Evolutionary conservation across 2,113 vertebrate species (phyloP), one percentile per base, ranked within the genome.

Genomic region (Misgurnus mizolepis): DNA sequence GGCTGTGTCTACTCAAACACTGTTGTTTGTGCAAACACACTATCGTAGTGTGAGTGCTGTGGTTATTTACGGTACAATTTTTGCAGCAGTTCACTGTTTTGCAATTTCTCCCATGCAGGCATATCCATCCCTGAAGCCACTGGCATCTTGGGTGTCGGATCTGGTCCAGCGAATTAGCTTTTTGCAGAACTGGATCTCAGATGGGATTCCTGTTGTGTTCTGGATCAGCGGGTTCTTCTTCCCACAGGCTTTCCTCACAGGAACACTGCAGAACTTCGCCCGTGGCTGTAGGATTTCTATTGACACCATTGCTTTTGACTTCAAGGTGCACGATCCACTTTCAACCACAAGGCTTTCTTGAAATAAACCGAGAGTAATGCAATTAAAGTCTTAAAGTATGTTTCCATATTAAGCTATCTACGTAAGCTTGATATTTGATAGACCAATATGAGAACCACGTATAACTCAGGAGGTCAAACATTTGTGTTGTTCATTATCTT

Each of bases 161-260:
- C 88, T 97, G 81, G 89, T 95, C 68, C 92, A 94, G 87, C 90
- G 95, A 80, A 92, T 95, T 64, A 61, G 86, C 68, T 98, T 96
- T 86, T 67, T 97, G 69, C 84, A 94, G 64, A 82, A 50, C 47
- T 98, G 96, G 95, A 95, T 96, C 87, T 60, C 64, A 12, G 50
- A 86, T 0, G 95, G 96, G 55, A 93, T 94, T 80, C 97, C 96
- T 0, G 76, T 93, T 0, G 94, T 95, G 12, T 97, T 96, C 92
- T 98, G 96, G 96, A 97, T 97, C 87, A 96, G 95, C 0, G 95
- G 95, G 0, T 95, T 97, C 88, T 98, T 98, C 90, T 97, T 95
- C 87, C 95, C 96, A 0, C 96, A 97, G 85, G 95, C 96, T 18
- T 98, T 98, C 85, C 94, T 98, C 79, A 96, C 96, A 0, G 96